Conservation (phyloP, 2,113 vertebrate species). For the Carassius auratus region DNA sequence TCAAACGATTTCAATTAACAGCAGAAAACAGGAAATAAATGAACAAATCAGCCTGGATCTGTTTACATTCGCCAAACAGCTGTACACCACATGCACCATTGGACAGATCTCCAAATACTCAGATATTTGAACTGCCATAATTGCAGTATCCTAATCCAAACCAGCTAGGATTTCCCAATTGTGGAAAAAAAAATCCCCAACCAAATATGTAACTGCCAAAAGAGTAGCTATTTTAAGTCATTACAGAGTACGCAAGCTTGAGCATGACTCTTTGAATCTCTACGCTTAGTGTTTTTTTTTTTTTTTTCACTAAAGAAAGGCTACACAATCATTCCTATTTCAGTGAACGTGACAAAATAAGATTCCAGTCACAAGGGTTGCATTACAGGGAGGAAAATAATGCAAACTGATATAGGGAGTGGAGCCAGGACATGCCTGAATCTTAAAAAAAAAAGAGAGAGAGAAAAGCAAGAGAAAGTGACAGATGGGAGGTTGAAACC, state of each 20-base stretch:
- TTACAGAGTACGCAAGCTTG: conserved; percentile 1
- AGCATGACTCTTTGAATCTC: conserved; percentile 43
- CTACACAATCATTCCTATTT: conserved; percentile 14
- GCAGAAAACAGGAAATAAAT: conserved; percentile 21
- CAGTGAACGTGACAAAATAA: conserved; percentile 49
- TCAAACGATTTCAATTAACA: conserved; percentile 7
- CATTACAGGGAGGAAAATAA: conserved; percentile 49
- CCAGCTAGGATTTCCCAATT: conserved; percentile 37
- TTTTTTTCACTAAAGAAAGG: conserved; percentile 14
- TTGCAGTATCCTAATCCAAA: conserved; percentile 50
- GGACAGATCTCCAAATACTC: conserved; percentile 40
- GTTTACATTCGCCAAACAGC: conserved; percentile 26
- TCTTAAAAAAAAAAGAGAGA: not conserved
- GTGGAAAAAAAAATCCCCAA: conserved; percentile 35
- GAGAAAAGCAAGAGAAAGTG: conserved; percentile 7
- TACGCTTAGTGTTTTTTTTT: conserved; percentile 24
- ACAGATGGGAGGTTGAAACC: conserved; percentile 56
- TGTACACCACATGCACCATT: conserved; percentile 39
- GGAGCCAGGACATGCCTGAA: conserved; percentile 43
- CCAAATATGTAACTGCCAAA: conserved; percentile 38
- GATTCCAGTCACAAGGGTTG: conserved; percentile 53
- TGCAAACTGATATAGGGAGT: conserved; percentile 52
- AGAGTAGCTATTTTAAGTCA: conserved; percentile 48
- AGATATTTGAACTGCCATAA: conserved; percentile 46
- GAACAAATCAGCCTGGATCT: not conserved